These are phyloP conservation scores for Antrozous pallidus DNA, from an alignment of 2,797 vertebrate genomes.

Conservation along the genomic window DNA sequence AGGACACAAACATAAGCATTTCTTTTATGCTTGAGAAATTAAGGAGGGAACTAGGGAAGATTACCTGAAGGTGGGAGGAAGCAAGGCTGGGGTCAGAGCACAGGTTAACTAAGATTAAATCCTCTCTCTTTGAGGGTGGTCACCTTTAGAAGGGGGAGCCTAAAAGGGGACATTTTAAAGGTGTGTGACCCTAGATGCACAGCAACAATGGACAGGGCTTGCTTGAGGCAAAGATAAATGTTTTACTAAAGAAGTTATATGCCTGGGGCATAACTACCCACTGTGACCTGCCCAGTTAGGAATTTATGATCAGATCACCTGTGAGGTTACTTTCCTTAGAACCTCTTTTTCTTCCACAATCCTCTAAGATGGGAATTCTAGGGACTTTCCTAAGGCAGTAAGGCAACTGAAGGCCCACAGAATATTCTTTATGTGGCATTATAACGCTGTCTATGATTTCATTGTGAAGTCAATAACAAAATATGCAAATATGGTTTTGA, in stretches of 20 bases:
- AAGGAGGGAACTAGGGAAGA: not conserved
- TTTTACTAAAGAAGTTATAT: not conserved
- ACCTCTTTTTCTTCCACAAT: not conserved
- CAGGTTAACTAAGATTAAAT: not conserved
- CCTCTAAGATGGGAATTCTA: not conserved
- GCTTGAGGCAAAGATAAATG: not conserved
- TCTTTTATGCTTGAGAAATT: not conserved
- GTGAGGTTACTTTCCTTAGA: not conserved
- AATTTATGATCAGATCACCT: not conserved
- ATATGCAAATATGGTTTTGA: not conserved
- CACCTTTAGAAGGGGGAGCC: not conserved
- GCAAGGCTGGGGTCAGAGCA: not conserved
- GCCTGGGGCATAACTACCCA: not conserved
- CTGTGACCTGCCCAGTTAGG: not conserved
- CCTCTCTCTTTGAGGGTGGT: not conserved
- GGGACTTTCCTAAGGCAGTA: not conserved
- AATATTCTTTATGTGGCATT: not conserved
- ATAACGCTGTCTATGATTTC: not conserved
- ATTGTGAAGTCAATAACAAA: slow-evolving; percentile 12
- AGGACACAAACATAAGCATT: not conserved
- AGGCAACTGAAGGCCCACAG: not conserved
- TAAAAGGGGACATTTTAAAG: not conserved
- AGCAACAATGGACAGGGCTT: not conserved
- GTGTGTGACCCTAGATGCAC: not conserved
- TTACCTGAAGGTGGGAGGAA: not conserved